Evolutionary conservation across 2,888 invertebrate species (phyloP).

Genomic region (Mythimna lalbum): DNA sequence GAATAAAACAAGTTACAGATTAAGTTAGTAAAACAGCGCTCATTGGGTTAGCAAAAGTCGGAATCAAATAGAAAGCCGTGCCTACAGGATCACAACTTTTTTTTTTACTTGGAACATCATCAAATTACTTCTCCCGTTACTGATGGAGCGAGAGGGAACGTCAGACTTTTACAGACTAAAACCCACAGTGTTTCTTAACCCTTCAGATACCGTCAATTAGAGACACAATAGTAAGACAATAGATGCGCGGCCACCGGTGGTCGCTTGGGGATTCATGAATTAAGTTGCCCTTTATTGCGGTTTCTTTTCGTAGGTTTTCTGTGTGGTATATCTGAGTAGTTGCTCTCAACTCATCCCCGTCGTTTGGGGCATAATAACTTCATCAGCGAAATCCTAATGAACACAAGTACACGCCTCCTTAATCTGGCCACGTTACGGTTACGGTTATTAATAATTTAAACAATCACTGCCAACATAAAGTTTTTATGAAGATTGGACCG

Average conservation of each 20-base stretch:
- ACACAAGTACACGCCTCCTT: constrained; percentile 29
- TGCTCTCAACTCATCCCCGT: background rate
- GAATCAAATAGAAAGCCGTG: background rate
- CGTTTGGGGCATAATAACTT: constrained; percentile 13
- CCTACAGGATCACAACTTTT: background rate
- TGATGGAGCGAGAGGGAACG: no score
- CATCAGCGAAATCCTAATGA: constrained; percentile 18
- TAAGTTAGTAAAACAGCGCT: background rate
- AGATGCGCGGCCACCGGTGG: no score
- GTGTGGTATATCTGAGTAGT: background rate
- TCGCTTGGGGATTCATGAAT: no score
- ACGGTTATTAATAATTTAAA: constrained; percentile 58
- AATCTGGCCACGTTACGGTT: constrained; percentile 37
- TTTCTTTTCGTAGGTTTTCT: background rate
- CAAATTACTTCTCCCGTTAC: no score
- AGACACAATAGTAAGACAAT: no score
- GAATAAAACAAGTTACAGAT: constrained; percentile 13
- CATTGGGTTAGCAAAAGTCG: background rate
- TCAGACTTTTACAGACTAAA: no score
- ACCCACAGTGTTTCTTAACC: no score
- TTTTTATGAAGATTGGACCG: constrained; percentile 57
- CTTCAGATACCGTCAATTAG: no score
- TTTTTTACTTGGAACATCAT: no score
- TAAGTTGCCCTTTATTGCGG: no score
- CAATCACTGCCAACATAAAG: constrained; percentile 46